These are phyloP conservation scores for Odontophorus gujanensis DNA, from an alignment of 2,113 vertebrate species.

Conservation along the genomic window DNA sequence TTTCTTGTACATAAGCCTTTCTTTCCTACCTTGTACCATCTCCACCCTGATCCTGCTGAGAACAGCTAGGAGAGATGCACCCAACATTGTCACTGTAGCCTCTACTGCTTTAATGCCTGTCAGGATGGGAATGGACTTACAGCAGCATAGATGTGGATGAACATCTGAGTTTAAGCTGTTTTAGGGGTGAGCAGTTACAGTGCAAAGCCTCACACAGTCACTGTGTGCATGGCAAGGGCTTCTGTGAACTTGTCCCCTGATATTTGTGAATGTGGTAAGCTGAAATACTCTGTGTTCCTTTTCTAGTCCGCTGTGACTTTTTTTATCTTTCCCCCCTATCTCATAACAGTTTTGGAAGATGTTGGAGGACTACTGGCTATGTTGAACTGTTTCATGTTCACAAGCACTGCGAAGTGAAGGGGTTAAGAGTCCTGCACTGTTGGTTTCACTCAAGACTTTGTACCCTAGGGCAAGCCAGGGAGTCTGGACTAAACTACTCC, in stretches of 20 bases:
- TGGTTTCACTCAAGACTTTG: background rate
- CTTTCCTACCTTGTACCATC: background rate
- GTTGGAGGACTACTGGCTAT: background rate
- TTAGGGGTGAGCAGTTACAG: background rate
- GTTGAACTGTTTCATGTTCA: background rate
- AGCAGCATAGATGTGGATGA: slow-evolving; percentile 12
- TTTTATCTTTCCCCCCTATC: background rate
- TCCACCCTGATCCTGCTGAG: background rate
- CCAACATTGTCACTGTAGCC: background rate
- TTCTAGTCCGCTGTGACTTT: background rate
- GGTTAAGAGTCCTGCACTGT: background rate
- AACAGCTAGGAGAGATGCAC: background rate
- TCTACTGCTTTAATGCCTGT: background rate
- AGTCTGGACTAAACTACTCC: background rate
- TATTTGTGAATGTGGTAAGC: slow-evolving; percentile 36
- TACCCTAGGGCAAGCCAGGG: background rate
- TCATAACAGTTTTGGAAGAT: background rate
- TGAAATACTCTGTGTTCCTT: slow-evolving; percentile 8
- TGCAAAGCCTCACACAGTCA: background rate
- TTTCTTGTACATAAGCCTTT: background rate
- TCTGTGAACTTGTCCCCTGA: slow-evolving; percentile 41
- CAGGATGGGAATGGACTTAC: background rate
- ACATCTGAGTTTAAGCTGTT: slow-evolving; percentile 32
- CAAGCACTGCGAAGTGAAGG: background rate
- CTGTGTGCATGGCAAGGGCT: background rate